A percentile compares a stretch with the other conserved stretches of the same genome.
phyloP scores from a whole-genome alignment of 1,140 invertebrate species.

The Drosophila leontia region DNA sequence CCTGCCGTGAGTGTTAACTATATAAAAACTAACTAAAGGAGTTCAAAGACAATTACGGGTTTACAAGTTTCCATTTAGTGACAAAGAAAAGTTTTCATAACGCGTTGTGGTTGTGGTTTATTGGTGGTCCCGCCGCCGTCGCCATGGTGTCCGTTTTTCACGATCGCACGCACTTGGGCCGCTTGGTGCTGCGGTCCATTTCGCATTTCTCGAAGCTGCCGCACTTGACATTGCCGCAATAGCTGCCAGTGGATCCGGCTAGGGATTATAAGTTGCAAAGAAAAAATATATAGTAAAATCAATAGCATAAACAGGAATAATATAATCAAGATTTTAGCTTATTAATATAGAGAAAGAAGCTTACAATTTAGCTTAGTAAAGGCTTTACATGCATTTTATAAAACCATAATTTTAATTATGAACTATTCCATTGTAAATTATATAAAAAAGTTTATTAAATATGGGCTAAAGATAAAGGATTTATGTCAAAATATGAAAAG shows the following conservation, averaged over 20 bases:
- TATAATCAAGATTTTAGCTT: neutral
- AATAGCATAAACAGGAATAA: neutral
- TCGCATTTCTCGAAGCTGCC: constrained; percentile 89
- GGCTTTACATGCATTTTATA: neutral
- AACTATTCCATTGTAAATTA: neutral
- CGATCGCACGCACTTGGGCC: constrained; percentile 88
- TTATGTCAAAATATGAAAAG: neutral
- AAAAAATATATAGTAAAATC: neutral
- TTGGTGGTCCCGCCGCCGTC: constrained; percentile 67
- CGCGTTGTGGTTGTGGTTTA: constrained; percentile 10
- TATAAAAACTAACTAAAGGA: neutral
- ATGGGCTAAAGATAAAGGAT: no score
- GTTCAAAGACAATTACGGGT: constrained; percentile 10
- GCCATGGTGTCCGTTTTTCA: constrained; percentile 13
- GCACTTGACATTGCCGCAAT: constrained; percentile 90
- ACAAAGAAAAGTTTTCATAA: constrained; percentile 22
- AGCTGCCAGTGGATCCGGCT: constrained; percentile 86
- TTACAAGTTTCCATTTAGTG: constrained; percentile 23
- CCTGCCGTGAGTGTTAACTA: constrained; percentile 66
- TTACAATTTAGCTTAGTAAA: neutral
- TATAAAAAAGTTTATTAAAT: neutral
- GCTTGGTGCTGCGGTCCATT: constrained; percentile 88
- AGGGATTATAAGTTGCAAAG: constrained; percentile 9
- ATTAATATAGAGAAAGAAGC: neutral
- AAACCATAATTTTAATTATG: no score